Percentiles rank a stretch among this genome's conserved stretches.
Evolutionary conservation across 2,113 vertebrate species (phyloP).

Genomic region (Phoenicopterus ruber): DNA sequence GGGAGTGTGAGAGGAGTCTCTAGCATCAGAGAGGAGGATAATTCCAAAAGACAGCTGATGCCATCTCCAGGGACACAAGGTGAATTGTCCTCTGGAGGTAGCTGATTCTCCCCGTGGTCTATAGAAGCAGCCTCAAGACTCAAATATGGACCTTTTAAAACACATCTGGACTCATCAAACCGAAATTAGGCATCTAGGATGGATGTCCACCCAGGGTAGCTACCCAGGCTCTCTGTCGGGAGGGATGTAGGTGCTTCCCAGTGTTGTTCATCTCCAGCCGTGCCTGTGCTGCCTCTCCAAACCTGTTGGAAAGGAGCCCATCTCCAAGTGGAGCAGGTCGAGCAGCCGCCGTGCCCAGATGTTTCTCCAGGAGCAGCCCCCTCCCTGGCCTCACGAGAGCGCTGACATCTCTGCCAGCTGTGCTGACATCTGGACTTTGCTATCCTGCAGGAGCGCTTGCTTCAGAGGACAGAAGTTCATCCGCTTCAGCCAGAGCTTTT

Average conservation of each 20-base stretch:
- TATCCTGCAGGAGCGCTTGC: background rate
- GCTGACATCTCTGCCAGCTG: background rate
- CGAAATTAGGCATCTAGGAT: background rate
- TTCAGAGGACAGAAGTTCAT: background rate
- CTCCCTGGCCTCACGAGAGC: rapidly evolving
- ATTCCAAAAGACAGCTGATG: background rate
- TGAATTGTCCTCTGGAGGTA: background rate
- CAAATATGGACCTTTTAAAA: background rate
- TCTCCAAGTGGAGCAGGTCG: background rate
- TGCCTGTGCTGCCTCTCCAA: background rate
- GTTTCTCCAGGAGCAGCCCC: background rate
- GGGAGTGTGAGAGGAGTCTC: background rate
- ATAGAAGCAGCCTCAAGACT: background rate
- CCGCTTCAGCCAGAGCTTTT: background rate
- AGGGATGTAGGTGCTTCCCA: background rate
- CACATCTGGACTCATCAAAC: background rate
- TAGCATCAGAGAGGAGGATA: background rate
- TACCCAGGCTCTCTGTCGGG: rapidly evolving
- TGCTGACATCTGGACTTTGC: background rate
- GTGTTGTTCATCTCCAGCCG: background rate
- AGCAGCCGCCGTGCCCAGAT: background rate
- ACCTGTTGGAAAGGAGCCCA: background rate
- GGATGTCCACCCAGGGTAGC: rapidly evolving
- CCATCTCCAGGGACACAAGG: background rate
- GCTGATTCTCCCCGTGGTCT: background rate